A percentile compares a stretch with the other conserved stretches of the same genome.
Conservation (phyloP, 2,113 vertebrate genomes). For the Paraplagusia blochii region DNA sequence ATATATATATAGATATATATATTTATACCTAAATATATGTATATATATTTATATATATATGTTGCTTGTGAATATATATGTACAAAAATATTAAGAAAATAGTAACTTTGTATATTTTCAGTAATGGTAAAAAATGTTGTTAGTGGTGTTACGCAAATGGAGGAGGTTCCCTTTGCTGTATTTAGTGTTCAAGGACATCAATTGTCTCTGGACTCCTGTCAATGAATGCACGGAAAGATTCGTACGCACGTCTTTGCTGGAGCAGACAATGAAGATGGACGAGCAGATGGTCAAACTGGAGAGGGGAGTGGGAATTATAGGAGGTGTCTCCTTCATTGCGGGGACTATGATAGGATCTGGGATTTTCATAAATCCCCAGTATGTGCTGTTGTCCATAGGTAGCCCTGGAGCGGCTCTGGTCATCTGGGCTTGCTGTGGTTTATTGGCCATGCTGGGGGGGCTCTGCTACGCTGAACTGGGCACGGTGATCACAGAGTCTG, state of each 20-base stretch:
- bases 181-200: too few relatives aligned
- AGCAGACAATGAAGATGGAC: slow-evolving; percentile 31
- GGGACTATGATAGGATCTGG: slow-evolving; percentile 85
- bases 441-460: slow-evolving; percentile 77
- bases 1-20: too few relatives aligned
- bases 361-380: slow-evolving; percentile 77
- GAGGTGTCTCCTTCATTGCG: slow-evolving; percentile 78
- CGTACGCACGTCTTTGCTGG: neutral
- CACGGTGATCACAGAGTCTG: slow-evolving; percentile 82
- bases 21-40: too few relatives aligned
- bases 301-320: slow-evolving; percentile 72
- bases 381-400: slow-evolving; percentile 75
- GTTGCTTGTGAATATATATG: too few relatives aligned
- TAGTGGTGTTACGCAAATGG: too few relatives aligned
- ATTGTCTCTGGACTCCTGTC: neutral
- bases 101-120: too few relatives aligned
- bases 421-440: slow-evolving; percentile 79
- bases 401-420: slow-evolving; percentile 81
- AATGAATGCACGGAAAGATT: neutral
- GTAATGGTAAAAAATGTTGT: too few relatives aligned
- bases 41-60: too few relatives aligned
- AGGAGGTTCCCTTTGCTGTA: too few relatives aligned
- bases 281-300: slow-evolving; percentile 49
- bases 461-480: slow-evolving; percentile 85
- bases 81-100: too few relatives aligned